phyloP scores from a whole-genome alignment of 30 jellyfish, hydroid and myxozoan species.

The Morbakka virulenta region DNA sequence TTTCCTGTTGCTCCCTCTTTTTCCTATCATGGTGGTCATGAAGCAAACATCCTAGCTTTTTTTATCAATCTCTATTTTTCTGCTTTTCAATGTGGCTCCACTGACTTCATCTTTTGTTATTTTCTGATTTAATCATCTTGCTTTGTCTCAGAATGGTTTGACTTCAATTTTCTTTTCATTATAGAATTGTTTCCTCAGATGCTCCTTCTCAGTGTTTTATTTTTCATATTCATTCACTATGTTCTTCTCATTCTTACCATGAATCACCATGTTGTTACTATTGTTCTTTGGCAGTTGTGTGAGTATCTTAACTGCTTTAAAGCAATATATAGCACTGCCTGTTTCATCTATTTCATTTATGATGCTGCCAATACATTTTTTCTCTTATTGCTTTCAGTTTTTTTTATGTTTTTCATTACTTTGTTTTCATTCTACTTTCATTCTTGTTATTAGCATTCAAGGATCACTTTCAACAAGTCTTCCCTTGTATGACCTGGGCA shows the following conservation, averaged over 20 bases:
- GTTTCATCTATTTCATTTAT: neutral
- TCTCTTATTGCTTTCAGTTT: neutral
- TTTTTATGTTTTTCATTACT: too few relatives aligned
- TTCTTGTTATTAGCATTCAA: constrained; percentile 6
- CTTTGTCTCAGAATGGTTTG: constrained; percentile 9
- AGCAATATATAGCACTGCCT: neutral
- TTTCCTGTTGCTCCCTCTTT: too few relatives aligned
- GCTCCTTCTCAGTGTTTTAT: constrained; percentile 1
- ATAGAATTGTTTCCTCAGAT: neutral
- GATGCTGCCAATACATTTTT: constrained; percentile 2
- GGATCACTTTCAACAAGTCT: constrained; percentile 22
- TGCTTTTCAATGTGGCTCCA: constrained; percentile 10
- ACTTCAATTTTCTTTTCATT: constrained; percentile 1
- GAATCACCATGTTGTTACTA: neutral
- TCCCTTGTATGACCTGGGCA: constrained; percentile 33
- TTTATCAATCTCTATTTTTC: neutral
- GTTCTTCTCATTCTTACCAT: neutral
- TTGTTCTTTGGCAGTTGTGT: too few relatives aligned
- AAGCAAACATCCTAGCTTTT: too few relatives aligned
- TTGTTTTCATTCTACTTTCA: neutral
- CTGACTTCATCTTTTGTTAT: constrained; percentile 3
- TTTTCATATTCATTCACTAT: neutral
- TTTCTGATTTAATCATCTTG: neutral
- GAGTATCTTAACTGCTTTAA: too few relatives aligned
- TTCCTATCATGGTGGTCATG: too few relatives aligned